A percentile compares a stretch with the other conserved stretches of the same genome.
phyloP scores from a whole-genome alignment of 2,888 invertebrate species.

The Tenthredo livida region DNA sequence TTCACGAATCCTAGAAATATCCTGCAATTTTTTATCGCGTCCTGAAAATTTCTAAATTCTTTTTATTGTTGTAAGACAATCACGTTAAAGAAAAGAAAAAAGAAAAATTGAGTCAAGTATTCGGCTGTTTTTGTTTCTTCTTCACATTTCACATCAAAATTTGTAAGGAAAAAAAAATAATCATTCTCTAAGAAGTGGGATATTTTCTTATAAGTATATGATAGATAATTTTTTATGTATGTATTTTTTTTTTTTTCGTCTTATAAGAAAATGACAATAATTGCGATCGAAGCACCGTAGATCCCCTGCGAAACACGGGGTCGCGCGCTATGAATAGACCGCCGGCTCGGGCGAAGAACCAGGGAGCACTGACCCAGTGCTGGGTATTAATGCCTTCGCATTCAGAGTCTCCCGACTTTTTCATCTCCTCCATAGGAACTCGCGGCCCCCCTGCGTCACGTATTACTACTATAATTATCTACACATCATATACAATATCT shows the following conservation, averaged over 20 bases:
- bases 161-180: neutral
- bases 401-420: conserved; percentile 20
- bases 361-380: conserved; percentile 75
- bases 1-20: neutral
- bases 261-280: neutral
- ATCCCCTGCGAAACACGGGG: neutral
- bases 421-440: neutral
- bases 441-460: neutral
- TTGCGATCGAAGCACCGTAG: neutral
- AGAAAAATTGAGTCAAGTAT: neutral
- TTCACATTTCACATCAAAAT: neutral
- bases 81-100: neutral
- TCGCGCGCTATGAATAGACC: conserved; percentile 66
- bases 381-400: neutral
- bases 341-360: conserved; percentile 68
- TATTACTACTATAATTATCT: neutral
- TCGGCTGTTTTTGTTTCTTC: neutral
- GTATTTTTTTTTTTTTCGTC: neutral
- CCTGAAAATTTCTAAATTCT: neutral
- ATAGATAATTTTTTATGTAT: neutral
- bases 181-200: neutral
- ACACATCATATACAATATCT: neutral
- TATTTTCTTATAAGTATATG: neutral
- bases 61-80: neutral
- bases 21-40: neutral